phyloP scores from a whole-genome alignment of 2,888 invertebrate species.

The Xestia rhomboidea region DNA sequence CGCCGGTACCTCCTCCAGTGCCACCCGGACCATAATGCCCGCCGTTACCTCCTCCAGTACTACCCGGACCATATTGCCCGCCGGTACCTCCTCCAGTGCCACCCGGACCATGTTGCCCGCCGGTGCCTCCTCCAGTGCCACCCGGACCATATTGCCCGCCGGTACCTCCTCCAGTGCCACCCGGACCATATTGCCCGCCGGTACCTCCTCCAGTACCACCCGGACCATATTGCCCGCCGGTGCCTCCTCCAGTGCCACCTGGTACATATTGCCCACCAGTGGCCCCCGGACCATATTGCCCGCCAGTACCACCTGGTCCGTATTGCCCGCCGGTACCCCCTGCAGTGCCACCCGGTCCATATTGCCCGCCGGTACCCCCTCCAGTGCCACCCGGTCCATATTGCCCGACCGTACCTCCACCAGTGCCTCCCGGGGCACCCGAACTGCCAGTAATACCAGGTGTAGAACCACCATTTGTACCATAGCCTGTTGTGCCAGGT shows the following conservation, averaged over 20 bases:
- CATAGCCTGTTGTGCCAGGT: conserved; percentile 17
- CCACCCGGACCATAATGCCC: conserved; percentile 30
- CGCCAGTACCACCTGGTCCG: conserved; percentile 6
- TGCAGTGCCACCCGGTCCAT: neutral
- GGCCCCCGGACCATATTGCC: conserved; percentile 9
- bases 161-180: conserved; percentile 11
- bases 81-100: neutral
- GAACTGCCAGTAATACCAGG: conserved; percentile 9
- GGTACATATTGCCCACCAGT: conserved; percentile 16
- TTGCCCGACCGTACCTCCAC: neutral
- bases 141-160: neutral
- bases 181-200: conserved; percentile 7
- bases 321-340: conserved; percentile 15
- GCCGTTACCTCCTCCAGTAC: neutral
- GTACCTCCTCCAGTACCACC: neutral
- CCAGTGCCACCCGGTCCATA: neutral
- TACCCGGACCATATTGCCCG: neutral
- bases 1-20: neutral
- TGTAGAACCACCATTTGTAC: conserved; percentile 2
- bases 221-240: conserved; percentile 9
- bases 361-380: neutral
- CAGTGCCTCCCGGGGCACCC: conserved; percentile 20
- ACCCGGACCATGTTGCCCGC: neutral
- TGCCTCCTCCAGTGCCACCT: conserved; percentile 27
- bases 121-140: neutral